A percentile compares a stretch with the other conserved stretches of the same genome.
Conservation (phyloP, 2,888 invertebrate species). For the Frankliniella fusca region DNA sequence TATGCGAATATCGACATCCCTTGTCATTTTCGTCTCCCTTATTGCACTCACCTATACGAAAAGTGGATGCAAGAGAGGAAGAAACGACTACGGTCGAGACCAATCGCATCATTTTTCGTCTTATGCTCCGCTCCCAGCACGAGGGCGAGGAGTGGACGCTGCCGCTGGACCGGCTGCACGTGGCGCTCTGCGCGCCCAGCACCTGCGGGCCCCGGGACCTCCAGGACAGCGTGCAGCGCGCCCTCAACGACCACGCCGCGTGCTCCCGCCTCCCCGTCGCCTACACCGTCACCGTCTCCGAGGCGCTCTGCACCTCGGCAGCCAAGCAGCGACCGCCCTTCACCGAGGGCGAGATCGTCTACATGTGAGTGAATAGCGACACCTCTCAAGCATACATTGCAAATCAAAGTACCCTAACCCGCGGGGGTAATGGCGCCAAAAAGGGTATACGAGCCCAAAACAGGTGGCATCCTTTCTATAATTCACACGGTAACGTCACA, state of each 20-base stretch:
- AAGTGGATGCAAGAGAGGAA: no score
- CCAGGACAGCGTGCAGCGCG: constrained; percentile 49
- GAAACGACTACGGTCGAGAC: no score
- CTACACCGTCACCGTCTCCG: constrained; percentile 40
- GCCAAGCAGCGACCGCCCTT: not conserved
- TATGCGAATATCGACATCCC: no score
- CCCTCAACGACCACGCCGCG: not conserved
- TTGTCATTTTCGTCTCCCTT: no score
- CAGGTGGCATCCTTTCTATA: no score
- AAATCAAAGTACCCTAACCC: not conserved
- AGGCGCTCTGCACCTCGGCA: constrained; percentile 41
- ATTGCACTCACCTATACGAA: no score
- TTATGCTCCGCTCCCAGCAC: not conserved
- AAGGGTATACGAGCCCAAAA: no score
- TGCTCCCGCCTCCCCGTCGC: constrained; percentile 37
- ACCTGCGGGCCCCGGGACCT: constrained; percentile 55
- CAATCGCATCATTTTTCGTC: not conserved
- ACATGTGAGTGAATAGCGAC: not conserved
- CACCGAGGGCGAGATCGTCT: constrained; percentile 21
- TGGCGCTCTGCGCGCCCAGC: constrained; percentile 62
- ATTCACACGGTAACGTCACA: no score
- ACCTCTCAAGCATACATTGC: no score
- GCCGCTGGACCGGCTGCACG: constrained; percentile 47
- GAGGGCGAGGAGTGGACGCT: constrained; percentile 1
- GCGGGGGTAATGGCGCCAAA: not conserved